Percentiles rank a stretch among this genome's conserved stretches.
phyloP scores from a whole-genome alignment of 2,797 vertebrate species.

The Periophthalmus magnuspinnatus region DNA sequence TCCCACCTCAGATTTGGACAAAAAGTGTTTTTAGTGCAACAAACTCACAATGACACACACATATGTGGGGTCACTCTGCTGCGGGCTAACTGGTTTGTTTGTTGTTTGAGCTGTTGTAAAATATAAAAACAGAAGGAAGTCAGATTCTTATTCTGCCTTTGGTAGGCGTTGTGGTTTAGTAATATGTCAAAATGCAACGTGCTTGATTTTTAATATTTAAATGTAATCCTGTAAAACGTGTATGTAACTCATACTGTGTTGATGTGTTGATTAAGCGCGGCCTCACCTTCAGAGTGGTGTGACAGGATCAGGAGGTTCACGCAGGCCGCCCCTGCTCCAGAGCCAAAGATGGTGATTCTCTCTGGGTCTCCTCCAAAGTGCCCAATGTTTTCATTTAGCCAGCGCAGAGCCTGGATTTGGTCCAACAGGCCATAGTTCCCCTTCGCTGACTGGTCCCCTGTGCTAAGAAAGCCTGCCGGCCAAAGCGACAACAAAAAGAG shows the following conservation, averaged over 20 bases:
- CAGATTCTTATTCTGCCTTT: not conserved
- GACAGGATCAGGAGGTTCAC: slow-evolving; percentile 99
- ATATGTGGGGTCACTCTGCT: not conserved
- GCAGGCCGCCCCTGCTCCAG: slow-evolving; percentile 94
- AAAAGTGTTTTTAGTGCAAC: not conserved
- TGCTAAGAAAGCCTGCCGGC: slow-evolving; percentile 92
- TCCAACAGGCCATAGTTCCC: slow-evolving; percentile 98
- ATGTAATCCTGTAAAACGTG: not conserved
- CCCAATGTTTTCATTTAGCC: slow-evolving; percentile 98
- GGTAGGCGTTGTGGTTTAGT: not conserved
- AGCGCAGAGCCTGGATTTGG: slow-evolving; percentile 96
- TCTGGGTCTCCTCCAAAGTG: slow-evolving; percentile 97
- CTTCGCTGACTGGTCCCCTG: slow-evolving; percentile 96
- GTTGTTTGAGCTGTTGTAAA: not conserved
- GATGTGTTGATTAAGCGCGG: slow-evolving; percentile 21
- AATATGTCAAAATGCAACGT: not conserved
- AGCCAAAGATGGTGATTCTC: slow-evolving; percentile 99
- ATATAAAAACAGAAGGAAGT: not conserved
- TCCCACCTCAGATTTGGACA: not conserved
- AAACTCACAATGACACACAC: not conserved
- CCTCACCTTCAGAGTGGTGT: slow-evolving; percentile 97
- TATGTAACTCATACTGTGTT: not conserved
- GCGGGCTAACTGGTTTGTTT: not conserved
- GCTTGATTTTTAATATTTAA: not conserved
- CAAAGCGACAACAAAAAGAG: slow-evolving; percentile 54